Percentiles rank a stretch among this genome's conserved stretches.
Conservation (phyloP, 1,140 invertebrate species). For the Dendroctonus valens region DNA sequence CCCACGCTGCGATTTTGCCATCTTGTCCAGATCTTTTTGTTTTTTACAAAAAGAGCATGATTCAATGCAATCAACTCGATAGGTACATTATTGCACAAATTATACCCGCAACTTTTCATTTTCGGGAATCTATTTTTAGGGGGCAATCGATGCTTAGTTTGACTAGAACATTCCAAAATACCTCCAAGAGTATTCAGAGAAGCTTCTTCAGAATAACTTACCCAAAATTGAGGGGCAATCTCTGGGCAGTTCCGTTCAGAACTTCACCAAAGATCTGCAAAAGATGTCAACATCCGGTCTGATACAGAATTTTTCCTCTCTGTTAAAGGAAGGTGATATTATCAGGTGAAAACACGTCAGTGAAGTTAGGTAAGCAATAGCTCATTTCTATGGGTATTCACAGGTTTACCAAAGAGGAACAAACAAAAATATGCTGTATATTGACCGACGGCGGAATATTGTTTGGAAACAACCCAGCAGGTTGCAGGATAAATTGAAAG, state of each 20-base stretch:
- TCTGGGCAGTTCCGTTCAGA: conserved; percentile 57
- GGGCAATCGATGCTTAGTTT: conserved; percentile 86
- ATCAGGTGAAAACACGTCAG: conserved; percentile 52
- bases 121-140: conserved; percentile 3
- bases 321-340: conserved; percentile 83
- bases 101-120: background rate
- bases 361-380: too few species aligned
- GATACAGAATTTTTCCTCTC: conserved; percentile 85
- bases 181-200: conserved; percentile 86
- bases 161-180: conserved; percentile 90
- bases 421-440: conserved; percentile 87
- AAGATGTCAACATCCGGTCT: conserved; percentile 75
- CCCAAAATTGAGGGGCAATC: conserved; percentile 64
- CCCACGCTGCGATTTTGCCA: conserved; percentile 72
- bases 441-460: conserved; percentile 98
- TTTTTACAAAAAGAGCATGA: conserved; percentile 94
- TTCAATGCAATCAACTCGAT: conserved; percentile 93
- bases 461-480: conserved; percentile 95
- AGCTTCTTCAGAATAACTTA: conserved; percentile 78
- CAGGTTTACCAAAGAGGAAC: conserved; percentile 79
- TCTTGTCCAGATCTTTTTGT: conserved; percentile 93
- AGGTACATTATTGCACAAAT: conserved; percentile 56
- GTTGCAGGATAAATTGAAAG: conserved; percentile 92
- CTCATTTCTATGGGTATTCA: conserved; percentile 11
- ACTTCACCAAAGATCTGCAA: conserved; percentile 64